These are phyloP conservation scores for Drosophila melanosoma DNA, from an alignment of 2,888 invertebrate species.

Conservation along the genomic window DNA sequence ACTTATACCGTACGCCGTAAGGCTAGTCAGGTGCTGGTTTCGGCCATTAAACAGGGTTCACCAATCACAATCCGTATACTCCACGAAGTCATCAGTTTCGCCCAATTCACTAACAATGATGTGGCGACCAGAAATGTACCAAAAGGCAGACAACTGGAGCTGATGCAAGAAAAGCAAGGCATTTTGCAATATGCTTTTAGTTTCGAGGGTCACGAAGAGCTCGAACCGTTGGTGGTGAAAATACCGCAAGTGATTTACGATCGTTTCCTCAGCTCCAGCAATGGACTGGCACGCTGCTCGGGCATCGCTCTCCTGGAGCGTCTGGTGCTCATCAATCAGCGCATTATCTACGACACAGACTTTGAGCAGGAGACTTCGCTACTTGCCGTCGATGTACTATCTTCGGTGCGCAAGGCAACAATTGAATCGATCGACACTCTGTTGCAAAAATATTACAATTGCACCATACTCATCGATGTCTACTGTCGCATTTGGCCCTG, in stretches of 20 bases:
- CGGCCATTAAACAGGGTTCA: slow-evolving; percentile 78
- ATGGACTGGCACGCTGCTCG: slow-evolving; percentile 77
- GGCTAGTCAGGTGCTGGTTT: slow-evolving; percentile 79
- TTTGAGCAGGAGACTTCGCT: slow-evolving; percentile 80
- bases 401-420: slow-evolving; percentile 81
- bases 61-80: slow-evolving; percentile 80
- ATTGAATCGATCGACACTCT: slow-evolving; percentile 79
- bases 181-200: slow-evolving; percentile 72
- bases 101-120: slow-evolving; percentile 62
- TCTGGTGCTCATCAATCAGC: slow-evolving; percentile 78
- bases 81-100: slow-evolving; percentile 76
- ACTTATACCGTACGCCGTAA: slow-evolving; percentile 82
- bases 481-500: slow-evolving; percentile 83
- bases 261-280: slow-evolving; percentile 70
- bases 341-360: slow-evolving; percentile 83
- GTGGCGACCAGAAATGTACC: slow-evolving; percentile 69
- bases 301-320: slow-evolving; percentile 82
- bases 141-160: slow-evolving; percentile 68
- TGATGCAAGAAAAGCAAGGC: slow-evolving; percentile 76
- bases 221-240: slow-evolving; percentile 70
- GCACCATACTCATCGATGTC: slow-evolving; percentile 82
- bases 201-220: slow-evolving; percentile 78
- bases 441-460: slow-evolving; percentile 79
- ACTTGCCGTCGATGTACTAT: slow-evolving; percentile 74
- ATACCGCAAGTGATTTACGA: slow-evolving; percentile 80